Evolutionary conservation across 1,140 invertebrate genomes (phyloP).

Genomic region (Gryon sp.): DNA sequence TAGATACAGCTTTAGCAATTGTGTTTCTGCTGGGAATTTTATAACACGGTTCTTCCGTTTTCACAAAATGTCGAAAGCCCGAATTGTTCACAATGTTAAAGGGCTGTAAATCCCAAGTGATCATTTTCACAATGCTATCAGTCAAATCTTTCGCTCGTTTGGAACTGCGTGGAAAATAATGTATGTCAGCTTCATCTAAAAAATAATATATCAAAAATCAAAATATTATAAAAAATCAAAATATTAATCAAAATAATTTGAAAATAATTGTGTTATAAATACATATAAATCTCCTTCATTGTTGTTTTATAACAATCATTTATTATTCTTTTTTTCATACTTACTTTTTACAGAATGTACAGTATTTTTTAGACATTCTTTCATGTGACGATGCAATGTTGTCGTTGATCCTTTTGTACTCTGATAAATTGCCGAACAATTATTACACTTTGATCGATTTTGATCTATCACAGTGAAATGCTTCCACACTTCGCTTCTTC

Average conservation of each 20-base stretch:
- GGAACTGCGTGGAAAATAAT: too few species aligned
- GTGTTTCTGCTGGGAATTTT: neutral
- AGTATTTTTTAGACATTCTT: neutral
- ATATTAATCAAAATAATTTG: too few species aligned
- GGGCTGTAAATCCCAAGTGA: constrained; percentile 3
- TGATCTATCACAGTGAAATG: neutral
- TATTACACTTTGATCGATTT: constrained; percentile 1
- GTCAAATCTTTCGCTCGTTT: neutral
- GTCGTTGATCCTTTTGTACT: neutral
- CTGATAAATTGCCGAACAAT: neutral
- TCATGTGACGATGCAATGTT: neutral
- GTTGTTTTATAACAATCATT: too few species aligned
- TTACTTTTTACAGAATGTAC: neutral
- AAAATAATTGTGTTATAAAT: too few species aligned
- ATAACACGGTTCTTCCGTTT: neutral
- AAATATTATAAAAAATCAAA: too few species aligned
- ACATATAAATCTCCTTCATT: too few species aligned
- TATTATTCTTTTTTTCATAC: too few species aligned
- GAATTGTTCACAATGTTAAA: constrained; percentile 1
- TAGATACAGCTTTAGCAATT: neutral
- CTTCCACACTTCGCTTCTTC: too few species aligned
- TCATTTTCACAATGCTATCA: constrained; percentile 6
- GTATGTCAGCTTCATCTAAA: too few species aligned
- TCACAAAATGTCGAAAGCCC: neutral
- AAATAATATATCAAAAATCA: too few species aligned